These are phyloP conservation scores for Drosophila athabasca DNA, from an alignment of 1,140 invertebrate genomes.

Conservation along the genomic window DNA sequence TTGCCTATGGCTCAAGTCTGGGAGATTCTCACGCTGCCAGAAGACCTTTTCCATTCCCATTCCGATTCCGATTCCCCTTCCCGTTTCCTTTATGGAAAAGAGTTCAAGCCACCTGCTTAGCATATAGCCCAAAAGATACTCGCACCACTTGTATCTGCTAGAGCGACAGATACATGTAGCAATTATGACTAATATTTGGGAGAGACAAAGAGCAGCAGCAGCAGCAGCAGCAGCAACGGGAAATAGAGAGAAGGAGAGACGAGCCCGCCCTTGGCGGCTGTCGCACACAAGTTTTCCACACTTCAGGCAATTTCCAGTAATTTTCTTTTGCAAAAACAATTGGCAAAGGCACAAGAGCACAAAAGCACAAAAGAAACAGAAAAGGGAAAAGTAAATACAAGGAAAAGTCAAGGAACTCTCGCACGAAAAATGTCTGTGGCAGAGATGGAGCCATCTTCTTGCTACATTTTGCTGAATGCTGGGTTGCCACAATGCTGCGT, in stretches of 20 bases:
- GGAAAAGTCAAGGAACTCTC: conserved; percentile 76
- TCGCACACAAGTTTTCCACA: conserved; percentile 72
- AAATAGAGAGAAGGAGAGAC: neutral
- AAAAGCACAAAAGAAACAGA: too few relatives aligned
- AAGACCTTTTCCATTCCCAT: conserved; percentile 6
- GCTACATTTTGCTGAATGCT: conserved; percentile 71
- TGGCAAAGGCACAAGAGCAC: conserved; percentile 35
- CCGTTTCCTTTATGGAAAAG: conserved; percentile 17
- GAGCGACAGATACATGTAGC: conserved; percentile 38
- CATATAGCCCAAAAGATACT: conserved; percentile 41
- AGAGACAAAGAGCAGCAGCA: conserved; percentile 58
- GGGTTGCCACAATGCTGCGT: conserved; percentile 58
- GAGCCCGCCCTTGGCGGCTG: conserved; percentile 42
- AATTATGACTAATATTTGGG: conserved; percentile 71
- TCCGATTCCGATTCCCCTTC: neutral
- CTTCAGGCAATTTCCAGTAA: conserved; percentile 70
- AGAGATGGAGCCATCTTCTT: conserved; percentile 24
- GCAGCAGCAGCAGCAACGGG: neutral
- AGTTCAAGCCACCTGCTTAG: conserved; percentile 67
- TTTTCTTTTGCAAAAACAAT: conserved; percentile 69
- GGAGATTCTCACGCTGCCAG: conserved; percentile 62
- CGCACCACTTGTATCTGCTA: neutral
- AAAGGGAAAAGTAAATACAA: conserved; percentile 51
- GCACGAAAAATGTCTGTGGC: neutral
- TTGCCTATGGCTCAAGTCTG: conserved; percentile 53